A percentile compares a stretch with the other conserved stretches of the same genome.
These are phyloP conservation scores for Ecdyonurus torrentis DNA, from an alignment of 2,888 invertebrate genomes.

Conservation along the genomic window DNA sequence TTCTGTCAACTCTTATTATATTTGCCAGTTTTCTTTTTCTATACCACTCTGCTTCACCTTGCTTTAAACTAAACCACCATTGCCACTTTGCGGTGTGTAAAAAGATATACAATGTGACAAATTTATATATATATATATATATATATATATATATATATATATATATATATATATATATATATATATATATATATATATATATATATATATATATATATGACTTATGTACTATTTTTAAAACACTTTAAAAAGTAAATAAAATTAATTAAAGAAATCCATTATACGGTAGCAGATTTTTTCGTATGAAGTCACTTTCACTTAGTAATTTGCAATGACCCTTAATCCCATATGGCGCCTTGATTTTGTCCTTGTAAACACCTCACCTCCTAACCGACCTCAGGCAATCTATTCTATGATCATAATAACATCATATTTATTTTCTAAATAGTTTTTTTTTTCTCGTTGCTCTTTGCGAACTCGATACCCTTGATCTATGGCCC, in stretches of 20 bases:
- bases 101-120: background rate
- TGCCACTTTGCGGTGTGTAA: background rate
- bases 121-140: background rate
- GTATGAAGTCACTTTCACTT: background rate
- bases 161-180: background rate
- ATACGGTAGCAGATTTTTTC: too few relatives aligned
- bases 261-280: too few relatives aligned
- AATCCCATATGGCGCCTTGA: background rate
- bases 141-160: background rate
- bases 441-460: too few relatives aligned
- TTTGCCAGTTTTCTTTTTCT: too few relatives aligned
- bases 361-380: background rate
- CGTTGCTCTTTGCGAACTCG: background rate
- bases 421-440: background rate
- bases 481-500: background rate
- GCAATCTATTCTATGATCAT: background rate
- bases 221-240: too few relatives aligned
- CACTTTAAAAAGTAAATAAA: too few relatives aligned
- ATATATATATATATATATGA: too few relatives aligned
- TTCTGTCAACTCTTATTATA: too few relatives aligned
- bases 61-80: background rate
- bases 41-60: background rate
- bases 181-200: too few relatives aligned
- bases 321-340: background rate
- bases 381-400: background rate